phyloP scores from a whole-genome alignment of 2,113 vertebrate genomes.

The Candoia aspera region DNA sequence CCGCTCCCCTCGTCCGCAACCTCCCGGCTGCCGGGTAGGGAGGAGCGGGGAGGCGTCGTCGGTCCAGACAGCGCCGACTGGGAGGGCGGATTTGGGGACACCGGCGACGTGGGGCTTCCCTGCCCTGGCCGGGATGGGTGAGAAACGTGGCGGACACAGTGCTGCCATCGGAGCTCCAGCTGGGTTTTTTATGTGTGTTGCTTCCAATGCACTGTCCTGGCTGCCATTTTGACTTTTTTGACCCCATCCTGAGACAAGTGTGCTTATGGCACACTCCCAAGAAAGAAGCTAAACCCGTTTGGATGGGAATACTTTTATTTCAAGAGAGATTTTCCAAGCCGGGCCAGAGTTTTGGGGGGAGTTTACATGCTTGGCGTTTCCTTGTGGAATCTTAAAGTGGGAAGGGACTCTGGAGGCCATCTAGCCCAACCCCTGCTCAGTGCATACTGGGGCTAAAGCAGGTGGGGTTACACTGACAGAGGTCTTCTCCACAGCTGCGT shows the following conservation, averaged over 20 bases:
- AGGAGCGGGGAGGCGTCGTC: background rate
- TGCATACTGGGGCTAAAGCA: too few species aligned
- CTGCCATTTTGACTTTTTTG: background rate
- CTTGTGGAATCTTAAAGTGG: too few species aligned
- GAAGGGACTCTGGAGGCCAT: too few species aligned
- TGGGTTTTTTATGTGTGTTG: background rate
- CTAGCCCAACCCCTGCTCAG: too few species aligned
- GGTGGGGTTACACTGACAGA: too few species aligned
- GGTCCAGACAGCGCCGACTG: background rate
- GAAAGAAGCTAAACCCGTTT: background rate
- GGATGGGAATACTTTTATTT: background rate
- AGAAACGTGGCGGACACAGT: background rate
- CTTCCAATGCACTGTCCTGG: background rate
- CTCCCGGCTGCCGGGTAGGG: background rate
- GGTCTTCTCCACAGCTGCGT: too few species aligned
- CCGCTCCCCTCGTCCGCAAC: background rate
- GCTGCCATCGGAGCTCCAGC: background rate
- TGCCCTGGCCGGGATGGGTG: background rate
- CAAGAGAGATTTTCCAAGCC: background rate
- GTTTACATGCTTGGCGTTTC: background rate
- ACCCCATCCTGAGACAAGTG: background rate
- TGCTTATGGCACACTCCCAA: background rate
- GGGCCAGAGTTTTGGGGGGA: background rate
- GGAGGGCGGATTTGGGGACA: background rate
- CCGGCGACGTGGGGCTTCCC: too few species aligned